These are phyloP conservation scores for Yponomeuta evonymella DNA, from an alignment of 2,888 invertebrate species.

Conservation along the genomic window DNA sequence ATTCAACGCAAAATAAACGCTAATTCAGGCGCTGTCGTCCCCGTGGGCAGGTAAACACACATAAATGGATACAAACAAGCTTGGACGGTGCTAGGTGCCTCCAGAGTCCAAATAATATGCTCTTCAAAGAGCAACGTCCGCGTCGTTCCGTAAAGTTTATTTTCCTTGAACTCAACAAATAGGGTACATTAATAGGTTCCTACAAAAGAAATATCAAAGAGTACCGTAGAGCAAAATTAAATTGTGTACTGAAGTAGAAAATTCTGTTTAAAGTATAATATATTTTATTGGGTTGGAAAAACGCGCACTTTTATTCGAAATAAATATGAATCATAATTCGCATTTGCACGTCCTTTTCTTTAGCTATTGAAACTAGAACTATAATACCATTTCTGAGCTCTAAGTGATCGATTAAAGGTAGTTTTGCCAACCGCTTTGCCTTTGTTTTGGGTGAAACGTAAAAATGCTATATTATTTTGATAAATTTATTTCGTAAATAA, in stretches of 20 bases:
- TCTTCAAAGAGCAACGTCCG: slow-evolving; percentile 22
- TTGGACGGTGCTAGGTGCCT: background rate
- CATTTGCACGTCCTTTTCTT: too few species aligned
- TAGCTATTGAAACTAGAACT: too few species aligned
- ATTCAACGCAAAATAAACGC: too few species aligned
- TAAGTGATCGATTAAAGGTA: too few species aligned
- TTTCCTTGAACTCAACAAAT: slow-evolving; percentile 36
- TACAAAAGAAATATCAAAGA: background rate
- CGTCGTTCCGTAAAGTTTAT: slow-evolving; percentile 33
- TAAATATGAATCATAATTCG: too few species aligned
- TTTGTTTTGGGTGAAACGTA: too few species aligned
- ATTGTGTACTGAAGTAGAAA: background rate
- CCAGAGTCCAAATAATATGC: background rate
- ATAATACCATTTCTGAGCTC: too few species aligned
- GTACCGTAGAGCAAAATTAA: background rate
- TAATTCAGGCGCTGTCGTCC: too few species aligned
- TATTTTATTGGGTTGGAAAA: background rate
- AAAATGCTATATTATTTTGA: too few species aligned
- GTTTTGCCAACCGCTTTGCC: too few species aligned
- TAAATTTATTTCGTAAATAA: too few species aligned
- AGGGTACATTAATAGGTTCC: background rate
- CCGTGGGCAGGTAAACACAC: too few species aligned
- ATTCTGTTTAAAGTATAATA: background rate
- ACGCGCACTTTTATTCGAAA: background rate
- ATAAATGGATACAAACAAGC: background rate